A percentile compares a stretch with the other conserved stretches of the same genome.
phyloP scores from a whole-genome alignment of 2,888 invertebrate species.

The Lagria hirta region DNA sequence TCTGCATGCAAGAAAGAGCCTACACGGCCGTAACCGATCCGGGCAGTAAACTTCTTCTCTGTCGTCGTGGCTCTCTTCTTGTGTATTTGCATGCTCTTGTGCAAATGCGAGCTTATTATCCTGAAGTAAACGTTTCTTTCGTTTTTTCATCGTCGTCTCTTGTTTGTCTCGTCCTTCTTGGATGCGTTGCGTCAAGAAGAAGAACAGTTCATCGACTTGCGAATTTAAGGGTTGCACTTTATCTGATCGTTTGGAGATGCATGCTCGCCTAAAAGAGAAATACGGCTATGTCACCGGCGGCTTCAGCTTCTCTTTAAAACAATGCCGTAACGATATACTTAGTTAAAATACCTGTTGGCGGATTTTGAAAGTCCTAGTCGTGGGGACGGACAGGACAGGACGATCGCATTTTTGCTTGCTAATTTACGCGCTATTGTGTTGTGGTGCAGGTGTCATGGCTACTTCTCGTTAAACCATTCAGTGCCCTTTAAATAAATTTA shows the following conservation, averaged over 20 bases:
- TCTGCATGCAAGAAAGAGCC: slow-evolving; percentile 44
- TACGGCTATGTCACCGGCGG: slow-evolving; percentile 47
- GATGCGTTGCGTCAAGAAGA: too few relatives aligned
- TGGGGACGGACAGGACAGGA: slow-evolving; percentile 28
- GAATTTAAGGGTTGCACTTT: slow-evolving; percentile 48
- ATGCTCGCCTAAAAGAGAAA: slow-evolving; percentile 37
- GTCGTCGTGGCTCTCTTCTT: slow-evolving; percentile 30
- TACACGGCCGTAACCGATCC: slow-evolving; percentile 46
- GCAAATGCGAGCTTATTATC: slow-evolving; percentile 41
- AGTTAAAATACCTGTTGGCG: slow-evolving; percentile 47
- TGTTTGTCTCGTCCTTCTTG: too few relatives aligned
- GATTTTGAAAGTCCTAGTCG: slow-evolving; percentile 26
- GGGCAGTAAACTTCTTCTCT: slow-evolving; percentile 33
- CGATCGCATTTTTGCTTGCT: slow-evolving; percentile 33
- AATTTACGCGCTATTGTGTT: slow-evolving; percentile 20
- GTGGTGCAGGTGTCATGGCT: too few relatives aligned
- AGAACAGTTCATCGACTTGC: slow-evolving; percentile 46
- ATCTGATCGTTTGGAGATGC: slow-evolving; percentile 26
- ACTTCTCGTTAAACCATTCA: too few relatives aligned
- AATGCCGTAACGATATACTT: slow-evolving; percentile 51
- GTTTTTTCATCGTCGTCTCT: slow-evolving; percentile 7
- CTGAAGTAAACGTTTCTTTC: slow-evolving; percentile 20
- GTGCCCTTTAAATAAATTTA: slow-evolving; percentile 19
- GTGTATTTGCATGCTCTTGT: slow-evolving; percentile 35
- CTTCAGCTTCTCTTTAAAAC: slow-evolving; percentile 40